Evolutionary conservation across 1,140 invertebrate genomes (phyloP), one percentile per base, ranked within the genome.

Genomic region (Drosophila carrolli): DNA sequence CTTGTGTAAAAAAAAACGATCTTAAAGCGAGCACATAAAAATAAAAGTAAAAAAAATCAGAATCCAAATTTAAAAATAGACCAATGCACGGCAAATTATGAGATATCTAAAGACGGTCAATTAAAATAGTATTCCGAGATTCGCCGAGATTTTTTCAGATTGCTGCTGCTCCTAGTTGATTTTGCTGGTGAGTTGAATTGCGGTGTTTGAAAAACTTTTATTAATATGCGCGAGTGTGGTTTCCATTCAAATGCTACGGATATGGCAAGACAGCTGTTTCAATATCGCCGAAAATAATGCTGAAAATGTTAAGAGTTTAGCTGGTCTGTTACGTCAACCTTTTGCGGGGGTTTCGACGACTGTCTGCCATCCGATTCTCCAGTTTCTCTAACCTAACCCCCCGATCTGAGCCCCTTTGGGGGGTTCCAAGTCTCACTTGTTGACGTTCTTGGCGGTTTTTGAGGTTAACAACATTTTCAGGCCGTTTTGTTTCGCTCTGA

Each of bases 381-480:
- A 63, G 60, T 63, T 63, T 63, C 55, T 35, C 55, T 43, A 29
- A 10, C 19, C 37, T 70, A 14, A 43, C 10, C 32, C 8, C 14
- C 32, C 50, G 8, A 14, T 9, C 14, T 3, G 27, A 29, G 3
- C 27, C 13, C 23, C 23, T 29, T 29, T 29, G 46, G 19, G 37
- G 37, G 16, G 40, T n/a, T 63, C 66, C 72, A 75, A 76, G 76
- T 76, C 79, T 66, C 60, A 86, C 73, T 75, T 84, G 80, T 78
- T 89, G 84, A 81, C 81, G 84, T 89, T 89, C 84, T 89, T 90
- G 84, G 84, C 77, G 88, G 86, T 90, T 90, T 90, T 84, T 90
- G 82, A 90, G 88, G 88, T 81, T 86, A 90, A 90, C 86, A 90
- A 74, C 82, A 83, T 90, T 82, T 81, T 62, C 48, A 68, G 65